A percentile compares a stretch with the other conserved stretches of the same genome.
phyloP scores from a whole-genome alignment of 2,113 vertebrate genomes.

The Brevimyrus niger region DNA sequence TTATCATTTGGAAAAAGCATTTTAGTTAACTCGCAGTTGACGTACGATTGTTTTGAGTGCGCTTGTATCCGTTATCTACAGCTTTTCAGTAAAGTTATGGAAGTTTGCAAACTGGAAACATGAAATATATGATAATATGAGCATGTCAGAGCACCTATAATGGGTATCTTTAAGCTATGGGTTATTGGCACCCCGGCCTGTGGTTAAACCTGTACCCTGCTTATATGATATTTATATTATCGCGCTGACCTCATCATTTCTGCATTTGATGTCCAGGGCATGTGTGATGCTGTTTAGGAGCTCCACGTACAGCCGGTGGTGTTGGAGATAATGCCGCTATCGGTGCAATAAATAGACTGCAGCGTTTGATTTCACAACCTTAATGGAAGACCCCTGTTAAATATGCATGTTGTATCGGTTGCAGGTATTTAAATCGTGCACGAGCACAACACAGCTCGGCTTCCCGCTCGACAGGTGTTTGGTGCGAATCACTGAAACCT shows the following conservation, averaged over 20 bases:
- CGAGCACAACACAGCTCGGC: neutral
- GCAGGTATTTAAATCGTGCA: slow-evolving; percentile 11
- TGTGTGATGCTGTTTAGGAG: neutral
- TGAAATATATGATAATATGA: too few species aligned
- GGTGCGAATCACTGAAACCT: neutral
- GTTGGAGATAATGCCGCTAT: neutral
- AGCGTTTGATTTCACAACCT: slow-evolving; percentile 23
- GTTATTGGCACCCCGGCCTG: neutral
- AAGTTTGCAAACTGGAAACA: neutral
- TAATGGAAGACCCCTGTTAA: slow-evolving; percentile 25
- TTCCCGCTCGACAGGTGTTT: slow-evolving; percentile 6
- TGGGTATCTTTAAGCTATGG: neutral
- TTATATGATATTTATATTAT: neutral
- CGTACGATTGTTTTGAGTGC: neutral
- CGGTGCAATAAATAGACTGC: slow-evolving; percentile 4
- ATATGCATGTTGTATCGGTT: slow-evolving; percentile 18
- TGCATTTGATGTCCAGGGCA: neutral
- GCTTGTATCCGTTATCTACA: neutral
- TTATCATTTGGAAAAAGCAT: neutral
- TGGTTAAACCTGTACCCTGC: neutral
- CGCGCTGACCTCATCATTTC: neutral
- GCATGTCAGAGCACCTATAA: neutral
- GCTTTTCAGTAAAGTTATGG: neutral
- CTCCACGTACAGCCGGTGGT: neutral
- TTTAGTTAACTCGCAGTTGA: neutral